Conservation (phyloP, 2,113 vertebrate genomes). For the Phyllostomus discolor region DNA sequence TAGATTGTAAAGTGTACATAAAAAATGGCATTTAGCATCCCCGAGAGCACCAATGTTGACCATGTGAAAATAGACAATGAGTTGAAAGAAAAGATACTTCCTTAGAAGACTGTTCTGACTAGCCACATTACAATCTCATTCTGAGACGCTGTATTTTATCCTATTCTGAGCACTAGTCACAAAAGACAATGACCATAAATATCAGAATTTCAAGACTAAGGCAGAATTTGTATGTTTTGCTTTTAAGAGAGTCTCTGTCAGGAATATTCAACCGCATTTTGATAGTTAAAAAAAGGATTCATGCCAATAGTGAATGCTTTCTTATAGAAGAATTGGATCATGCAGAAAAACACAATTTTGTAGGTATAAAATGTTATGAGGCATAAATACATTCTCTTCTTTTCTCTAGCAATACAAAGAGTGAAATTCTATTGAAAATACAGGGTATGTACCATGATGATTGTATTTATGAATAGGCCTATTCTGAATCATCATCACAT, state of each 20-base stretch:
- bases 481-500: conserved; percentile 64
- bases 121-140: conserved; percentile 34
- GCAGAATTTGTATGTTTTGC: not conserved
- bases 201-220: conserved; percentile 33
- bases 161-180: conserved; percentile 33
- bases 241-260: conserved; percentile 49
- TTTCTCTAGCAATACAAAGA: conserved; percentile 50
- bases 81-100: conserved; percentile 13
- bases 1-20: not conserved
- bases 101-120: conserved; percentile 46
- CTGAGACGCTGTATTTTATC: conserved; percentile 38
- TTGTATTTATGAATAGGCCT: not conserved
- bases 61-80: not conserved
- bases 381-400: conserved; percentile 60
- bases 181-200: conserved; percentile 36
- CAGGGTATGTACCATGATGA: not conserved
- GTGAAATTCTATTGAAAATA: conserved; percentile 43
- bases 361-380: conserved; percentile 28
- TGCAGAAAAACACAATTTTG: not conserved
- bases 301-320: not conserved
- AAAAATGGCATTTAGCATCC: not conserved
- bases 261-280: conserved; percentile 25
- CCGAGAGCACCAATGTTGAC: not conserved
- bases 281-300: not conserved
- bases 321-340: not conserved